Evolutionary conservation across 2,888 invertebrate genomes (phyloP).

Genomic region (Drosophila flavopinicola): DNA sequence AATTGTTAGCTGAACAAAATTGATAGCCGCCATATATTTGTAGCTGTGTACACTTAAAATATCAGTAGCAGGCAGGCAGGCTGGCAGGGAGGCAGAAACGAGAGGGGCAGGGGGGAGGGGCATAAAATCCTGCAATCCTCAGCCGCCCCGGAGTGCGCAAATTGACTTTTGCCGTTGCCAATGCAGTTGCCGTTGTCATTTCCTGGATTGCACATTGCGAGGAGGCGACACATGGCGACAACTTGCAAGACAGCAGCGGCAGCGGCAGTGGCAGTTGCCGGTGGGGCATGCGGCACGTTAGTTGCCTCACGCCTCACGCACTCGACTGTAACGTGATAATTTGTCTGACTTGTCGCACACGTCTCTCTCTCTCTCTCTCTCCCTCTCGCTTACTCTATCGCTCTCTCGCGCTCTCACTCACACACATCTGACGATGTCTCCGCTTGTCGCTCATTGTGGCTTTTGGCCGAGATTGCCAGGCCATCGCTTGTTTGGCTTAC

Average conservation of each 20-base stretch:
- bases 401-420: neutral
- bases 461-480: constrained; percentile 55
- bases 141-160: constrained; percentile 67
- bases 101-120: neutral
- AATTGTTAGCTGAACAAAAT: neutral
- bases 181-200: constrained; percentile 79
- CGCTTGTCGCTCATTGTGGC: constrained; percentile 55
- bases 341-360: constrained; percentile 75
- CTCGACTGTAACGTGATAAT: constrained; percentile 81
- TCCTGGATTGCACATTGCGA: constrained; percentile 73
- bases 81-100: neutral
- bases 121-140: constrained; percentile 25
- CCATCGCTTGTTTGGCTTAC: constrained; percentile 54
- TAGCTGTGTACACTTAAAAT: constrained; percentile 37
- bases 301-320: constrained; percentile 75
- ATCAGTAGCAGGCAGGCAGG: constrained; percentile 26
- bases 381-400: constrained; percentile 2
- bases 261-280: constrained; percentile 11
- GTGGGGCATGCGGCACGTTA: constrained; percentile 39
- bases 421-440: constrained; percentile 30
- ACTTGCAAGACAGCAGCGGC: constrained; percentile 68
- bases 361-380: constrained; percentile 30
- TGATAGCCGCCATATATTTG: neutral
- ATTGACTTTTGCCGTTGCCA: constrained; percentile 77
- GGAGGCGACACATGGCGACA: constrained; percentile 77